phyloP scores from a whole-genome alignment of 92 coral and sea anemone species.

The Umimayanthus kanabou region DNA sequence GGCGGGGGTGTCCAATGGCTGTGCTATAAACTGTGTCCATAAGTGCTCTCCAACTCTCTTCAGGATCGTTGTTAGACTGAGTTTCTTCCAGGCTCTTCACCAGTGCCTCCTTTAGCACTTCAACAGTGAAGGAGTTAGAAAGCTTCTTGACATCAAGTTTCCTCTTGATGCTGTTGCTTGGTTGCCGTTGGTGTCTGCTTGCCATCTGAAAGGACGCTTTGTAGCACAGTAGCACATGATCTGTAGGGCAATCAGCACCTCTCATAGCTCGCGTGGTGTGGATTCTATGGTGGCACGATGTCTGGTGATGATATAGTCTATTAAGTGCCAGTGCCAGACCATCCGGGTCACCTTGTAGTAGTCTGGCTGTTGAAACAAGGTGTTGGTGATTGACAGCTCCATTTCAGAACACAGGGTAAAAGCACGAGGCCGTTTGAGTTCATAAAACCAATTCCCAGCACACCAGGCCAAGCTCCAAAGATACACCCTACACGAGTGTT shows the following conservation, averaged over 20 bases:
- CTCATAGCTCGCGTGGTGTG: background rate
- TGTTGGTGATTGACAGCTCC: too few species aligned
- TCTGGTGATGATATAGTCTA: background rate
- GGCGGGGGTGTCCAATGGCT: background rate
- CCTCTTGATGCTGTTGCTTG: background rate
- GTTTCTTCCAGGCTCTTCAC: background rate
- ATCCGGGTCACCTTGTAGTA: background rate
- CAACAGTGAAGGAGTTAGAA: background rate
- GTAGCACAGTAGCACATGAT: background rate
- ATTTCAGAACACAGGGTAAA: background rate
- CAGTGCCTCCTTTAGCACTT: background rate
- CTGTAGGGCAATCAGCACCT: background rate
- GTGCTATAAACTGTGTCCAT: conserved; percentile 3
- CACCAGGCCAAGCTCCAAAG: conserved; percentile 16
- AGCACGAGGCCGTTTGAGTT: background rate
- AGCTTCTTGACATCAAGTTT: background rate
- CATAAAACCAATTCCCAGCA: too few species aligned
- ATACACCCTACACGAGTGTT: too few species aligned
- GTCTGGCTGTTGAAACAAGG: conserved; percentile 11
- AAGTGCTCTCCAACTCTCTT: conserved; percentile 18
- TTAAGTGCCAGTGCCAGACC: background rate
- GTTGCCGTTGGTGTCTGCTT: background rate
- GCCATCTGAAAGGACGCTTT: background rate
- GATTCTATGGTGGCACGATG: background rate
- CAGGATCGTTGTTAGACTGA: background rate